Conservation (phyloP, 1,140 invertebrate species). For the Arion vulgaris region DNA sequence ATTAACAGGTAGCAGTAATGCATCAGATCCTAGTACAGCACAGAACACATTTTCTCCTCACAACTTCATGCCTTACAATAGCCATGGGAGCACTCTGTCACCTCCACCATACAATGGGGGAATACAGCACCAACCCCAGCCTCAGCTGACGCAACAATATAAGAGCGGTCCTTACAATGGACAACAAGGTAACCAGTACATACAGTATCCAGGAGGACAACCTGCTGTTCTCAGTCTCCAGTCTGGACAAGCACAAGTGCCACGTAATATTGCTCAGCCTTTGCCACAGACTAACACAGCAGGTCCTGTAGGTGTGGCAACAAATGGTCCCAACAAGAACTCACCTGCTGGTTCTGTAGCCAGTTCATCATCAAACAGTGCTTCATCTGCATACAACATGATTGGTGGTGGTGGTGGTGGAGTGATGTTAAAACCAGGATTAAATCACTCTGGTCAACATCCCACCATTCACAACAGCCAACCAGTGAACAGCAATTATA, state of each 20-base stretch:
- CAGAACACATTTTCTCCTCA: constrained; percentile 43
- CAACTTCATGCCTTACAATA: constrained; percentile 48
- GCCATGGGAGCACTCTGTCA: constrained; percentile 32
- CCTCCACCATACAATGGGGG: constrained; percentile 35
- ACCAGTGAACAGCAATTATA: constrained; percentile 21
- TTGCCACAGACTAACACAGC: not conserved
- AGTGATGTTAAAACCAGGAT: not conserved
- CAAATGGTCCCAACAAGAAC: constrained; percentile 56
- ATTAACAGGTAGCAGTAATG: constrained; percentile 66
- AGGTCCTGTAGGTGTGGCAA: not conserved
- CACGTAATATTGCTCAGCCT: not conserved
- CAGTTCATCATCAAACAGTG: constrained; percentile 58
- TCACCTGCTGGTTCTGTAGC: constrained; percentile 64
- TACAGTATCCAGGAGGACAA: constrained; percentile 38
- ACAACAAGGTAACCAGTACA: constrained; percentile 25
- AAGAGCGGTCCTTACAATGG: constrained; percentile 19
- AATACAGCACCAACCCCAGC: constrained; percentile 1
- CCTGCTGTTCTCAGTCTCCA: constrained; percentile 38
- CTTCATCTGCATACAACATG: constrained; percentile 41
- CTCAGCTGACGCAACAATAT: constrained; percentile 24
- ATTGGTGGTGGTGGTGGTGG: not conserved
- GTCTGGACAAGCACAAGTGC: constrained; percentile 25
- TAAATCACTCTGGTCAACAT: constrained; percentile 3
- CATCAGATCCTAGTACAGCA: constrained; percentile 51
- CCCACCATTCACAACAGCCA: constrained; percentile 11